Percentiles rank a stretch among this genome's conserved stretches.
Evolutionary conservation across 2,113 vertebrate species (phyloP).

Genomic region (Rana temporaria): DNA sequence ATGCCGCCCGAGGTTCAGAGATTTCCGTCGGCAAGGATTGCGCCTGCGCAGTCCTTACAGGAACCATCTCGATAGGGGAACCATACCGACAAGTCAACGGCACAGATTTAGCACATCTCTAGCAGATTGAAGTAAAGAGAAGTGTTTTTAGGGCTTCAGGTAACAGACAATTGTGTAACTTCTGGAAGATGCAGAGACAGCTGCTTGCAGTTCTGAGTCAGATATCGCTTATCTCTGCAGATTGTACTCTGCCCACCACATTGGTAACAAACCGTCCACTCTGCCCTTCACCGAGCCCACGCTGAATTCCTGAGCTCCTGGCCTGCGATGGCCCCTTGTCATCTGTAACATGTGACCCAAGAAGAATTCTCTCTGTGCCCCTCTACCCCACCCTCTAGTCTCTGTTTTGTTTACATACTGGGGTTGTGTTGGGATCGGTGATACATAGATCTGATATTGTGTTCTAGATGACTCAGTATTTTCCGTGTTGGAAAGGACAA

Average conservation of each 20-base stretch:
- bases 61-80: too few species aligned
- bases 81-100: too few species aligned
- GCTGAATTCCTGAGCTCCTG: conserved; percentile 33
- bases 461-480: too few species aligned
- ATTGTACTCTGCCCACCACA: conserved; percentile 38
- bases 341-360: not conserved
- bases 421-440: not conserved
- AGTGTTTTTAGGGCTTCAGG: too few species aligned
- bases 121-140: too few species aligned
- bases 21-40: too few species aligned
- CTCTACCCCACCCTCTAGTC: not conserved
- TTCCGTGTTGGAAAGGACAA: too few species aligned
- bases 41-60: too few species aligned
- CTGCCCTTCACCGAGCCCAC: conserved; percentile 24
- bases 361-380: not conserved
- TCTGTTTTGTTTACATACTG: conserved; percentile 11
- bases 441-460: too few species aligned
- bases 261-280: conserved; percentile 10
- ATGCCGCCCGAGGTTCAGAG: too few species aligned
- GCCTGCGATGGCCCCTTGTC: conserved; percentile 15
- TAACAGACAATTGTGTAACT: not conserved
- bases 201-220: not conserved
- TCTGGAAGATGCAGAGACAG: not conserved
- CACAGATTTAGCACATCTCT: too few species aligned
- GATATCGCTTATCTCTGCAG: conserved; percentile 14